Base-by-base conservation (phyloP, 2,888 invertebrate genomes). In the Stenodema calcarata region DNA sequence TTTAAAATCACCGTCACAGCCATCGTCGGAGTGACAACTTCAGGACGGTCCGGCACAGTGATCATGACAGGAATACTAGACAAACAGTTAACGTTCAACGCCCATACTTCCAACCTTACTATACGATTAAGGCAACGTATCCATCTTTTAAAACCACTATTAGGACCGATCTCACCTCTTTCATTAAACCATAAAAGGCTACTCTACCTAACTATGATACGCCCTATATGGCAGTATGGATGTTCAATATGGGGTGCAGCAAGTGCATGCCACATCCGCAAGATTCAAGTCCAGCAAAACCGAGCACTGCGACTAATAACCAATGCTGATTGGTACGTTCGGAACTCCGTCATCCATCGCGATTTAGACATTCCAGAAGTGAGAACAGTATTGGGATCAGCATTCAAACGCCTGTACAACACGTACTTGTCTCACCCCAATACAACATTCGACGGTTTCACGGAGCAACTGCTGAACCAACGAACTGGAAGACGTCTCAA, bases 151-250 rank as follows among this genome's bases (percentile, higher is more conserved):
- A 80, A 50, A 47, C 80, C 80, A 14, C 23, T 80, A 3, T 7
- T 82, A 42, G n/a, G n/a, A n/a, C n/a, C n/a, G n/a, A n/a, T n/a
- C n/a, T n/a, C n/a, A n/a, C 41, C 62, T 11, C 62, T 82, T 1
- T n/a, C 54, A 30, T 28, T 82, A 9, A 7, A 18, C 41, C 9
- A 28, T 12, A 82, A 82, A 69, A 23, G 18, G 12, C 35, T 35
- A 0, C 14, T 82, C 3, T 82, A 82, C 35, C n/a, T 41, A 0
- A 18, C 18, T 18, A 18, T 82, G 1, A 80, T 80, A 1, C 50
- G 80, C 9, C 80, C 80, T 27, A 80, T 80, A 27, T 80, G 80
- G 80, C 82, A 69, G 23, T 82, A 82, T 41, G 69, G 41, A 0
- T 82, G 44, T 41, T 27, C 18, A 0, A 0, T 82, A 1, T 82